phyloP scores from a whole-genome alignment of 2,113 vertebrate genomes.

The Paracanthobrama guichenoti region DNA sequence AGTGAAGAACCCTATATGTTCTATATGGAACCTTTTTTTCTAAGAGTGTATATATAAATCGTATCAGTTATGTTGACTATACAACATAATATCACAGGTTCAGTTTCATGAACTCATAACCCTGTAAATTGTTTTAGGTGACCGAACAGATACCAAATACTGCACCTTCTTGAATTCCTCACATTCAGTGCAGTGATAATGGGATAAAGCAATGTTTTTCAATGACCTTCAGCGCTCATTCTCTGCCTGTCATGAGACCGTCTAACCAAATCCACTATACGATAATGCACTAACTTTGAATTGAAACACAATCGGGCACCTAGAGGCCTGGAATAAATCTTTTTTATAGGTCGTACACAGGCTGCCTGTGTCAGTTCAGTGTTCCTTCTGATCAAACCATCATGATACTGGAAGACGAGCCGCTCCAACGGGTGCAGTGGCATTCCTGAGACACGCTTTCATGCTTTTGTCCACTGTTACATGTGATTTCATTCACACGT shows the following conservation, averaged over 20 bases:
- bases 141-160: neutral
- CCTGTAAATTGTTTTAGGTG: neutral
- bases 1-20: too few species aligned
- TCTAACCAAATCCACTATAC: neutral
- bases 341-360: too few species aligned
- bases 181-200: constrained; percentile 14
- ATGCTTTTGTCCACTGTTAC: neutral
- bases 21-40: too few species aligned
- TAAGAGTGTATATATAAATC: neutral
- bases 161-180: constrained; percentile 14
- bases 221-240: neutral
- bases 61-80: neutral
- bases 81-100: neutral
- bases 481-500: neutral
- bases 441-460: constrained; percentile 62
- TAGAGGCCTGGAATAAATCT: constrained; percentile 9
- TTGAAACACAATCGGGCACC: constrained; percentile 8
- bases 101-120: constrained; percentile 24
- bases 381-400: constrained; percentile 20
- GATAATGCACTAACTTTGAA: neutral
- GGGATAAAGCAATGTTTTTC: constrained; percentile 7
- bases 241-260: neutral
- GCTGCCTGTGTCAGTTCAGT: constrained; percentile 15
- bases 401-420: constrained; percentile 29
- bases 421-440: constrained; percentile 54